Conservation (phyloP, 1,140 invertebrate species). For the Leucophenga varia region DNA sequence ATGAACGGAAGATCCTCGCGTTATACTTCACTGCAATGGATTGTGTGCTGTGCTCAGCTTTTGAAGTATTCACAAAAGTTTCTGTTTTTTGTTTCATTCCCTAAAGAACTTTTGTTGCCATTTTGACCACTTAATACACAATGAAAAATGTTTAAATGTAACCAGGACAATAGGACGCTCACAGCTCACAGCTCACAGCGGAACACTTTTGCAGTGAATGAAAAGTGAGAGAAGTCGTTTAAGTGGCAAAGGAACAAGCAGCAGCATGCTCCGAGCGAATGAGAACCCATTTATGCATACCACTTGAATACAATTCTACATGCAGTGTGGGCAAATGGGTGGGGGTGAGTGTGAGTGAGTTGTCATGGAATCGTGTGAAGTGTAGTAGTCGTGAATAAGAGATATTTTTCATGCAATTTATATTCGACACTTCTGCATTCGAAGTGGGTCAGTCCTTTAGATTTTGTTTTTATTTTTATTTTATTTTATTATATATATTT, state of each 20-base stretch:
- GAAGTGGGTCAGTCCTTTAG: conserved; percentile 37
- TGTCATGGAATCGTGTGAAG: no score
- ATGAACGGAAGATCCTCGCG: no score
- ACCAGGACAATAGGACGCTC: conserved; percentile 41
- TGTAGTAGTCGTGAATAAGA: no score
- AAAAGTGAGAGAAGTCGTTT: no score
- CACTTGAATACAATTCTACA: conserved; percentile 6
- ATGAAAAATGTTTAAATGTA: conserved; percentile 50
- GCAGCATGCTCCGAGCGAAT: conserved; percentile 6
- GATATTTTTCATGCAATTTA: conserved; percentile 36
- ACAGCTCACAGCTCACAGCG: no score
- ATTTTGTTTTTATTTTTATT: conserved; percentile 15
- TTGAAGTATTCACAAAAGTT: no score
- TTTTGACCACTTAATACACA: conserved; percentile 48
- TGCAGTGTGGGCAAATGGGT: neutral
- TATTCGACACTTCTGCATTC: conserved; percentile 37
- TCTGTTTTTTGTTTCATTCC: neutral
- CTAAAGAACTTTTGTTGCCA: conserved; percentile 6
- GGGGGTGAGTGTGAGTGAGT: no score
- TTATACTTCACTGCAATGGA: no score
- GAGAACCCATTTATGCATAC: neutral
- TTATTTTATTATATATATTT: no score
- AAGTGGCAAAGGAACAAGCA: conserved; percentile 21
- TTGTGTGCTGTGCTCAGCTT: no score
- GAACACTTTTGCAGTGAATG: no score